Base-by-base conservation (phyloP, 92 coral and sea anemone genomes). In the Metridium senile region DNA sequence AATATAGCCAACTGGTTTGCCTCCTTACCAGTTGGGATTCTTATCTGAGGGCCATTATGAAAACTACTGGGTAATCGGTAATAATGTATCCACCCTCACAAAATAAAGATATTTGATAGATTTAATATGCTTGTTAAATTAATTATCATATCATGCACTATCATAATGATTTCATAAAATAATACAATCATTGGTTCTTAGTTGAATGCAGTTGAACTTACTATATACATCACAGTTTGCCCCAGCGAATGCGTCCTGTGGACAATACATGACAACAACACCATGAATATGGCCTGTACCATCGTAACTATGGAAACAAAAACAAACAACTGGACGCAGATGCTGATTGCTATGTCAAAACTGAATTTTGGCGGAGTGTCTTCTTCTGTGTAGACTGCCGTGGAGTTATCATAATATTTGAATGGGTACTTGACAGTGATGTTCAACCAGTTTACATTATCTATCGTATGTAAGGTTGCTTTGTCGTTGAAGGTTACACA, bases 361-460 rank as follows among this genome's bases (percentile, higher is more conserved):
- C 77, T 91, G 81, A 87, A 87, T 79, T 82, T 83, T 35, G 69
- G 79, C 1, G 92, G 93, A 13, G 1, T 54, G 20, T 89, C 89
- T 68, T 92, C 91, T 21, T 70, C 70, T 1, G 90, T 89, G 64
- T 77, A 92, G 28, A 89, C 84, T 1, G 83, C 85, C 1, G 97
- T 92, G 18, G 62, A 23, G 72, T 92, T 92, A 57, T 84, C 84
- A 62, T 92, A 70, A 28, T 83, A 83, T 30, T 86, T 58, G 64
- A 89, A 91, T n/a, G 97, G 97, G 66, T 89, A 91, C 62, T 86
- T 79, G 52, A 91, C 85, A 0, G 89, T 89, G 53, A 89, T 89
- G 81, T 91, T 91, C 28, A 85, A 80, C 72, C 93, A 89, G 26
- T 64, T 27, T 1, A 22, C 51, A 4, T 66, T 66, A 64, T 78